Evolutionary conservation across 2,888 invertebrate species (phyloP).

Genomic region (Philaethria dido): DNA sequence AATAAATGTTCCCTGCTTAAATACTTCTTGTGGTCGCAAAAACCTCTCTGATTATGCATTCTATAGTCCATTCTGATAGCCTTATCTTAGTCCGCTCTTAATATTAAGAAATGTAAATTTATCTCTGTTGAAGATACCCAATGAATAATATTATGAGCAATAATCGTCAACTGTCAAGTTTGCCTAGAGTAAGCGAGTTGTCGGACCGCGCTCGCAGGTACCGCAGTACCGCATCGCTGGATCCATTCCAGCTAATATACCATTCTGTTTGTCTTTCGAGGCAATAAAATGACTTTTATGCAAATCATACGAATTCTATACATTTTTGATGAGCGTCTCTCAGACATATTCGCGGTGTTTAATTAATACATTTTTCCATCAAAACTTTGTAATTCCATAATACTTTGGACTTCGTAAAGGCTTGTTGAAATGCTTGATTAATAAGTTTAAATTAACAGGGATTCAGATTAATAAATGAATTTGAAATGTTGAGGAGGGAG

Average conservation of each 20-base stretch:
- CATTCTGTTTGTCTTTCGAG: conserved; percentile 83
- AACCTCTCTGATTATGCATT: conserved; percentile 1
- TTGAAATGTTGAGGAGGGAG: conserved; percentile 5
- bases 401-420: conserved; percentile 38
- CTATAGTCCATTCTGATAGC: background rate
- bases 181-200: conserved; percentile 9
- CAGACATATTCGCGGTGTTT: conserved; percentile 70
- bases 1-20: background rate
- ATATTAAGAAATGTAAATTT: conserved; percentile 16
- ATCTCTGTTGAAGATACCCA: conserved; percentile 3
- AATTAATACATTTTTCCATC: conserved; percentile 81
- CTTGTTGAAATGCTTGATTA: conserved; percentile 35
- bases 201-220: conserved; percentile 35
- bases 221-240: conserved; percentile 60
- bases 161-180: conserved; percentile 24
- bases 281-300: conserved; percentile 84
- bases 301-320: conserved; percentile 84
- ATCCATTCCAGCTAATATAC: conserved; percentile 79
- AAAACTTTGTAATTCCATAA: conserved; percentile 65
- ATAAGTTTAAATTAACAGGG: conserved; percentile 33
- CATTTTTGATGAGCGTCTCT: conserved; percentile 80
- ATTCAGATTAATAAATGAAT: conserved; percentile 20
- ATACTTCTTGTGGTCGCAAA: background rate
- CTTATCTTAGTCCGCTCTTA: conserved; percentile 8
- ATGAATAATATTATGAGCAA: conserved; percentile 20